Conservation (phyloP, 2,113 vertebrate genomes). For the Catharus bicknelli region DNA sequence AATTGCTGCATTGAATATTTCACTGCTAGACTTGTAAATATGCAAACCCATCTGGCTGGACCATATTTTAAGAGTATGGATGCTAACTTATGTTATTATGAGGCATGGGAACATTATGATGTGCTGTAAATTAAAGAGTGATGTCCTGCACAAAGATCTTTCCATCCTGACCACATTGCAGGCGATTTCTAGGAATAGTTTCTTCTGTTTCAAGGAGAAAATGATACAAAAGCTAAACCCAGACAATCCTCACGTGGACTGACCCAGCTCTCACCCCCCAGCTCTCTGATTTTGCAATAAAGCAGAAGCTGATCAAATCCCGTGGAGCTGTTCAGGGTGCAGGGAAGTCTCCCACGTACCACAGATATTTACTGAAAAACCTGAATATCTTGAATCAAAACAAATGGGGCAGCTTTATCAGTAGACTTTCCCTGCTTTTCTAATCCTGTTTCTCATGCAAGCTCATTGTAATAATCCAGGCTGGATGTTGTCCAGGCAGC, state of each 20-base stretch:
- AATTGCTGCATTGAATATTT: constrained; percentile 9
- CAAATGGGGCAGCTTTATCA: constrained; percentile 53
- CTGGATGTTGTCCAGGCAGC: constrained; percentile 61
- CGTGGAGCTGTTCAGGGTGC: not conserved
- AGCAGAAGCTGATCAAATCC: not conserved
- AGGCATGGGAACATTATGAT: not conserved
- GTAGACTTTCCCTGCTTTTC: constrained; percentile 48
- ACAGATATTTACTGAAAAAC: constrained; percentile 5
- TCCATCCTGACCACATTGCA: not conserved
- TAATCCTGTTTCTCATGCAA: constrained; percentile 45
- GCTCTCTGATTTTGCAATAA: not conserved
- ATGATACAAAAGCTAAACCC: not conserved
- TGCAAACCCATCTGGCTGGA: constrained; percentile 3
- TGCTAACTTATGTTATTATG: not conserved
- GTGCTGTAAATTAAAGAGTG: not conserved
- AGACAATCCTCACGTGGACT: not conserved
- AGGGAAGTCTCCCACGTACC: not conserved
- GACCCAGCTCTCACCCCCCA: not conserved
- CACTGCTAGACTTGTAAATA: constrained; percentile 39
- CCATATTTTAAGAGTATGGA: not conserved
- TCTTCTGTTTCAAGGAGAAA: not conserved
- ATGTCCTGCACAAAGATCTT: not conserved
- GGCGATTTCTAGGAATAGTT: not conserved
- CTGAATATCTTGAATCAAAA: constrained; percentile 37
- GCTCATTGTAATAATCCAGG: constrained; percentile 49